A percentile compares a stretch with the other conserved stretches of the same genome.
phyloP scores from a whole-genome alignment of 1,140 invertebrate genomes.

The Musca domestica region DNA sequence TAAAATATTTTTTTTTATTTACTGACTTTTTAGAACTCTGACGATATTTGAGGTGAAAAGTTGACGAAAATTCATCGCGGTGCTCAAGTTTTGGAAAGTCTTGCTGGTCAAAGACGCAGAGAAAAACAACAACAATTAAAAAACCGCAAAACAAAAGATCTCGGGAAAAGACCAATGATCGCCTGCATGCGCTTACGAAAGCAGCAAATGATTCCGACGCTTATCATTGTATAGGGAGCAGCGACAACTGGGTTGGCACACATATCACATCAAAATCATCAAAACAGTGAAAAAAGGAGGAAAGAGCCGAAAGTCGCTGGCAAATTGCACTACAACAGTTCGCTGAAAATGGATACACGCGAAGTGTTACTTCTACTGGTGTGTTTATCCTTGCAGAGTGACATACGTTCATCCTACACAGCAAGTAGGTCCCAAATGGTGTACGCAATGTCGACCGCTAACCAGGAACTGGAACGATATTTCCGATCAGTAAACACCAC shows the following conservation, averaged over 20 bases:
- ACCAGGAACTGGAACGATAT: constrained; percentile 50
- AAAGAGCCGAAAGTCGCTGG: neutral
- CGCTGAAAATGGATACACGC: constrained; percentile 24
- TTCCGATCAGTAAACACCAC: constrained; percentile 43
- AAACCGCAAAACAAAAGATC: neutral
- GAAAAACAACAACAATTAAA: neutral
- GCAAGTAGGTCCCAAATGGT: constrained; percentile 47
- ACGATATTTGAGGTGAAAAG: constrained; percentile 2
- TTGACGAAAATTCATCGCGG: neutral
- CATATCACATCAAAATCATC: neutral
- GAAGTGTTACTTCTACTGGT: constrained; percentile 30
- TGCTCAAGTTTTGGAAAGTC: neutral
- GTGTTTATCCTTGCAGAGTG: constrained; percentile 38
- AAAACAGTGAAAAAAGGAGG: neutral
- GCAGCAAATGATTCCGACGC: neutral
- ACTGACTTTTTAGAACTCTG: neutral
- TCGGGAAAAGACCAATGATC: neutral
- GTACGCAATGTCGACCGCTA: constrained; percentile 48
- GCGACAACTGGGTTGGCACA: neutral
- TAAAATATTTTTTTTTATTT: neutral
- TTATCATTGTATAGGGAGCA: neutral
- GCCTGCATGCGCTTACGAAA: neutral
- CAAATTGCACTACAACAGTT: neutral
- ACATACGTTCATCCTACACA: constrained; percentile 41
- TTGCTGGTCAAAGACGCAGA: neutral